Conservation (phyloP, 2,113 vertebrate species). For the Hemicordylus capensis region DNA sequence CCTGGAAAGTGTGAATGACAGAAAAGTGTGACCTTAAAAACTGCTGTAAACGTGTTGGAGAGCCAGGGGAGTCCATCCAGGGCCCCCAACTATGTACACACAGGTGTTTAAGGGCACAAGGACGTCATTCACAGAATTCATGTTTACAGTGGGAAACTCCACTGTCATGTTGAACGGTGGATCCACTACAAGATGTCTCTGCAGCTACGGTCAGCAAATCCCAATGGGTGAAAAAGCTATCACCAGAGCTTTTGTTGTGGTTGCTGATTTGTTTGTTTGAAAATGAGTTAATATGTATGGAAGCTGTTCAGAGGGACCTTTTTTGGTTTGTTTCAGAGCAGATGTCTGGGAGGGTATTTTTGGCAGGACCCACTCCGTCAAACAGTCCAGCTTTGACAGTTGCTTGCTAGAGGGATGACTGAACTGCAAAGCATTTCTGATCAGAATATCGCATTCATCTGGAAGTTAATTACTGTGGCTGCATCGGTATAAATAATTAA, state of each 20-base stretch:
- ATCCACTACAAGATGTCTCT: neutral
- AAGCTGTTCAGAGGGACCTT: conserved; percentile 64
- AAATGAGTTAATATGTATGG: conserved; percentile 61
- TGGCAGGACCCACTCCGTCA: conserved; percentile 91
- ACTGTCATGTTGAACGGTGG: neutral
- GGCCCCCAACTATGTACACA: too few species aligned
- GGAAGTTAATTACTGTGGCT: conserved; percentile 99
- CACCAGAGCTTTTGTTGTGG: conserved; percentile 63
- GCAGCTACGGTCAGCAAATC: conserved; percentile 42
- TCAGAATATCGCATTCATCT: conserved; percentile 99
- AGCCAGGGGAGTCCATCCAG: too few species aligned
- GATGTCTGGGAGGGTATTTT: conserved; percentile 92
- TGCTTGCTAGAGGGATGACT: conserved; percentile 93
- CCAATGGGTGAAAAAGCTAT: conserved; percentile 67
- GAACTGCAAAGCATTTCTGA: conserved; percentile 96
- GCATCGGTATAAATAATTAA: conserved; percentile 99
- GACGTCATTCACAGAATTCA: too few species aligned
- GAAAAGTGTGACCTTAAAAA: too few species aligned
- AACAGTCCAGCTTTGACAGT: conserved; percentile 92
- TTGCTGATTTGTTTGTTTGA: too few species aligned
- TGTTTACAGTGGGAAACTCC: neutral
- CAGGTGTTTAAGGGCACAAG: too few species aligned
- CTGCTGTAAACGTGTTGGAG: too few species aligned
- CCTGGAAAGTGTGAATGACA: too few species aligned
- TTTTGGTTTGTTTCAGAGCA: conserved; percentile 84